phyloP scores from a whole-genome alignment of 37 sponge, comb jelly and placozoan genomes.

The Dysidea cf. avara region DNA sequence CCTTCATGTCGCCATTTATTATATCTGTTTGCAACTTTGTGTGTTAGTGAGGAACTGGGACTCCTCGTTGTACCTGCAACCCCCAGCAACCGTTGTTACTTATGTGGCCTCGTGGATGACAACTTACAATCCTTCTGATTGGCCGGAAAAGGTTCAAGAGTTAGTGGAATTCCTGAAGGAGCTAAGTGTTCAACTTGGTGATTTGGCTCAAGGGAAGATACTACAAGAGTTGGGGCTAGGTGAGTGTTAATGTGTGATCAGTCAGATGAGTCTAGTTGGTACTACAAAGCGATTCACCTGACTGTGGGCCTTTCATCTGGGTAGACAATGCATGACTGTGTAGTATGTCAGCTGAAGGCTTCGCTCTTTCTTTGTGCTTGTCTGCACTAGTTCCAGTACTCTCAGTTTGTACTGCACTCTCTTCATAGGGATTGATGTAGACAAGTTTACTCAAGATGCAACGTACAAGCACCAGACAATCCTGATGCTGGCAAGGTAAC shows the following conservation, averaged over 20 bases:
- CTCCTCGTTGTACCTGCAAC: conserved; percentile 5
- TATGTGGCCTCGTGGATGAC: conserved; percentile 45
- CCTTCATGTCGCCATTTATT: conserved; percentile 58
- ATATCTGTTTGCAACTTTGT: conserved; percentile 46
- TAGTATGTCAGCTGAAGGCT: neutral
- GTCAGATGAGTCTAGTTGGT: neutral
- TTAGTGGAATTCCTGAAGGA: conserved; percentile 42
- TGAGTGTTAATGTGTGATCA: neutral
- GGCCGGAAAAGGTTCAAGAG: conserved; percentile 19
- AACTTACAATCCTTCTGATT: conserved; percentile 16
- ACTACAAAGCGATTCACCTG: neutral
- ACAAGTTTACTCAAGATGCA: conserved; percentile 36
- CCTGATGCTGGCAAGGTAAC: conserved; percentile 47
- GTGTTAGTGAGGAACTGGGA: neutral
- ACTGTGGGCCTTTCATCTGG: neutral
- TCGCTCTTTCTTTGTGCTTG: neutral
- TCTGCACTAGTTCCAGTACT: too few species aligned
- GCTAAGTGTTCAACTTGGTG: conserved; percentile 25
- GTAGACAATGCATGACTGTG: neutral
- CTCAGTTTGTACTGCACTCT: neutral
- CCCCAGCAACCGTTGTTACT: conserved; percentile 24
- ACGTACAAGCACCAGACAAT: conserved; percentile 48
- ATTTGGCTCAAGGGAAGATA: conserved; percentile 37
- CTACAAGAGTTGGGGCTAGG: conserved; percentile 46
- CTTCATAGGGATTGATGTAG: conserved; percentile 52